Conservation (phyloP, 2,888 invertebrate species). For the Lasius fuliginosus region DNA sequence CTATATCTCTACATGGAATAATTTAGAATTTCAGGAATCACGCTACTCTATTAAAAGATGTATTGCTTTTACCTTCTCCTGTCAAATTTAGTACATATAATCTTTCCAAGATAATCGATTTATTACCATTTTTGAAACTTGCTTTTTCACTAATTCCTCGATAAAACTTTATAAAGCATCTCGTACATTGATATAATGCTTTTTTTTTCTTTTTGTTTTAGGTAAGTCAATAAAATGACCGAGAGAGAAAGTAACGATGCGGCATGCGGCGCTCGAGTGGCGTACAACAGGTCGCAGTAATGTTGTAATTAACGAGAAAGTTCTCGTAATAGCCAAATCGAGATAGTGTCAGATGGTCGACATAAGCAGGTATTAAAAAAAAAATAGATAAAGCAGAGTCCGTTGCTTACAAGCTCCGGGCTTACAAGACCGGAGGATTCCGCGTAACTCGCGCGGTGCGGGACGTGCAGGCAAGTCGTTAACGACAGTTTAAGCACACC, state of each 20-base stretch:
- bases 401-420: conserved; percentile 50
- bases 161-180: conserved; percentile 17
- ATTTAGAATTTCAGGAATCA: neutral
- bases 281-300: conserved; percentile 65
- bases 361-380: conserved; percentile 57
- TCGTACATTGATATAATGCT: conserved; percentile 22
- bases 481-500: conserved; percentile 69
- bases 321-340: conserved; percentile 57
- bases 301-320: conserved; percentile 63
- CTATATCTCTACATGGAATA: neutral
- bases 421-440: conserved; percentile 55
- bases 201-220: conserved; percentile 76
- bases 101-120: neutral
- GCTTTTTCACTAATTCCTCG: neutral
- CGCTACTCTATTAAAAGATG: neutral
- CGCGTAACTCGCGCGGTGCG: conserved; percentile 56
- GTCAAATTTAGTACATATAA: neutral
- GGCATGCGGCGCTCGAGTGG: conserved; percentile 21
- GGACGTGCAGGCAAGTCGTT: conserved; percentile 70
- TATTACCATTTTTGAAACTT: neutral
- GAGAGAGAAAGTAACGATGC: conserved; percentile 27
- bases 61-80: neutral
- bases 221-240: conserved; percentile 68
- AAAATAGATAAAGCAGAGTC: conserved; percentile 47
- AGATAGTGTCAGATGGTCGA: conserved; percentile 42